Evolutionary conservation across 2,797 vertebrate species (phyloP).

Genomic region (Acridotheres tristis): DNA sequence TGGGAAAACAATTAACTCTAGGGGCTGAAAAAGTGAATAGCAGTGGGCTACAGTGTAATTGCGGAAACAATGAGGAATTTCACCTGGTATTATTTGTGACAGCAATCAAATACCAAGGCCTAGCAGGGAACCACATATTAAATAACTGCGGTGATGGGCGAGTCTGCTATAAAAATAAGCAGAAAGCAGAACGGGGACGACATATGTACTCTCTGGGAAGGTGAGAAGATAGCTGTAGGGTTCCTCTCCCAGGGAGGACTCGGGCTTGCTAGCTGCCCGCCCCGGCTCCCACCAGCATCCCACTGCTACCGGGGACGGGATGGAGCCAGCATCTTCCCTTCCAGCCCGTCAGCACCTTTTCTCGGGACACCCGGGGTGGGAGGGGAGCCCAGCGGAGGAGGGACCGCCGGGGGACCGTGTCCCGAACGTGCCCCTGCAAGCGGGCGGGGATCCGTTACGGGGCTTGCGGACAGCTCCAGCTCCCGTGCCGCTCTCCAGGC

Average conservation of each 20-base stretch:
- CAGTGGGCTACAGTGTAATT: background rate
- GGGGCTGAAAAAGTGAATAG: background rate
- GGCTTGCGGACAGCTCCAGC: background rate
- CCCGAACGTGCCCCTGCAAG: background rate
- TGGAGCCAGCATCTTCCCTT: background rate
- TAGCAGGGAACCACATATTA: constrained; percentile 33
- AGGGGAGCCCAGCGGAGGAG: background rate
- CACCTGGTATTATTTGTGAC: constrained; percentile 13
- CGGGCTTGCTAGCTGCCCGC: background rate
- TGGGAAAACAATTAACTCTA: constrained; percentile 37
- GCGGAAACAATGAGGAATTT: constrained; percentile 33
- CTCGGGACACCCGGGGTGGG: no score
- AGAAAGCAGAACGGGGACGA: background rate
- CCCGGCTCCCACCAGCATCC: background rate
- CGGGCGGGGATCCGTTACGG: background rate
- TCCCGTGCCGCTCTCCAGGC: no score
- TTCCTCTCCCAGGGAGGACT: background rate
- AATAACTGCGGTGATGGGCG: background rate
- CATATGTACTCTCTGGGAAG: background rate
- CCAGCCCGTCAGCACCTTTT: background rate
- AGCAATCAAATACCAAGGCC: constrained; percentile 35
- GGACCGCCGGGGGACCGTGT: no score
- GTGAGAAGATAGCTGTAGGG: background rate
- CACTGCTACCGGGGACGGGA: background rate
- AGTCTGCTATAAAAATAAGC: background rate